Conservation (phyloP, 2,797 vertebrate species). For the Pyrocephalus nanus region DNA sequence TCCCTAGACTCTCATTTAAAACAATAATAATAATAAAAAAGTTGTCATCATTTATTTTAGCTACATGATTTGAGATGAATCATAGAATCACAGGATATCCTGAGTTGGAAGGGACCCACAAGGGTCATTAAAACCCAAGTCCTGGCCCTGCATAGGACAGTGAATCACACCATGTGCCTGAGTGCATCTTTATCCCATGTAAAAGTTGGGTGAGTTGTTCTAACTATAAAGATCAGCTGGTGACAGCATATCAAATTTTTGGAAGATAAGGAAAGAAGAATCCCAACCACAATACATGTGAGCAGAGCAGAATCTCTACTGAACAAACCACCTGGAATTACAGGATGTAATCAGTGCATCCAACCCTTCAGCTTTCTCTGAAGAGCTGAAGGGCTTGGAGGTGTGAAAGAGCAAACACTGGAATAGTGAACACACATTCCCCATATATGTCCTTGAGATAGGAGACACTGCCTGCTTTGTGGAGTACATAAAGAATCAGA, state of each 20-base stretch:
- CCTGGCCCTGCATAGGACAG: neutral
- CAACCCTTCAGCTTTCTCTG: neutral
- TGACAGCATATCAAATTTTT: neutral
- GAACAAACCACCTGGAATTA: neutral
- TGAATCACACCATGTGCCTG: neutral
- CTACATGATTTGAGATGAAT: neutral
- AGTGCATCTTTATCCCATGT: neutral
- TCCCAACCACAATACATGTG: rapidly evolving
- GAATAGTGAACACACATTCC: neutral
- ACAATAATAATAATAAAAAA: neutral
- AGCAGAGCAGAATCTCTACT: neutral
- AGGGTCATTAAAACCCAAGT: neutral
- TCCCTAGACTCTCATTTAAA: neutral
- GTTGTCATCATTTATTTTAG: neutral
- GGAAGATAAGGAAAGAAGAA: neutral
- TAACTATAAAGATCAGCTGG: neutral
- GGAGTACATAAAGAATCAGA: neutral
- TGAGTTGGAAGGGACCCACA: neutral
- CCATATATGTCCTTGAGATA: rapidly evolving
- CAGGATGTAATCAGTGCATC: neutral
- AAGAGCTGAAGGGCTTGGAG: neutral
- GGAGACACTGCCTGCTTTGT: neutral
- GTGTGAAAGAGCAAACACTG: neutral
- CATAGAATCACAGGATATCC: neutral
- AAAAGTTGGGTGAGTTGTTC: neutral